Base-by-base conservation (phyloP, 2,888 invertebrate species). In the Sceliomorpha sp. region DNA sequence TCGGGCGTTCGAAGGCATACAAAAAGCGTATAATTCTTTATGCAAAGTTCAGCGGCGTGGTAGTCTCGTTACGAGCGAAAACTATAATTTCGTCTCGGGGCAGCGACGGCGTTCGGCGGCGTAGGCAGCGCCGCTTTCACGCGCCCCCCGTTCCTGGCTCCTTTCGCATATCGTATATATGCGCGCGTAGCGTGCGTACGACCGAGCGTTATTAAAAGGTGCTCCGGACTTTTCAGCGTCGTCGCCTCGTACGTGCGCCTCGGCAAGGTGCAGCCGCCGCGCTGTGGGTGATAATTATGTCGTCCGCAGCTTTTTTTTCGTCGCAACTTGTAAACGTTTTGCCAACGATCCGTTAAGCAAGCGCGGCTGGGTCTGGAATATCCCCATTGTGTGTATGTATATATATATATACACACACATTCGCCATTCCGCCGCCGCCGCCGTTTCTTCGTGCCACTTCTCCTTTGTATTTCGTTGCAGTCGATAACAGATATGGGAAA, bases 11-110 rank as follows among this genome's bases (percentile, higher is more conserved):
- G 32, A n/a, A 14, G 1, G 10, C 10, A n/a, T 26, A 12, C 70
- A 71, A n/a, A 66, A 73, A 62, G 66, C 70, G 60, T 74, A 60
- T 74, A 77, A 79, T 79, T 79, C 76, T 75, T 77, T 70, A 77
- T 77, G 78, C 72, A 78, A 77, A 66, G 62, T 66, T 40, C 20
- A 51, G 56, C 12, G 53, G 39, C 14, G 26, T 36, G 13, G 9
- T 51, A 14, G 34, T 62, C 58, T 62, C 44, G 51, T 64, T 56
- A 50, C 36, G 32, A 13, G 55, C 55, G 47, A 73, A 76, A 76
- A 71, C 72, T 70, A 58, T 72, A 76, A 76, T 74, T 74, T 70
- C n/a, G 64, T 64, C 40, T n/a, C n/a, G n/a, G 56, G 44, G 53
- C 27, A 53, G 37, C 56, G 55, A 50, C 32, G 48, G 36, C 39